Base-by-base conservation (phyloP, 2,797 vertebrate genomes). In the Menidia menidia region DNA sequence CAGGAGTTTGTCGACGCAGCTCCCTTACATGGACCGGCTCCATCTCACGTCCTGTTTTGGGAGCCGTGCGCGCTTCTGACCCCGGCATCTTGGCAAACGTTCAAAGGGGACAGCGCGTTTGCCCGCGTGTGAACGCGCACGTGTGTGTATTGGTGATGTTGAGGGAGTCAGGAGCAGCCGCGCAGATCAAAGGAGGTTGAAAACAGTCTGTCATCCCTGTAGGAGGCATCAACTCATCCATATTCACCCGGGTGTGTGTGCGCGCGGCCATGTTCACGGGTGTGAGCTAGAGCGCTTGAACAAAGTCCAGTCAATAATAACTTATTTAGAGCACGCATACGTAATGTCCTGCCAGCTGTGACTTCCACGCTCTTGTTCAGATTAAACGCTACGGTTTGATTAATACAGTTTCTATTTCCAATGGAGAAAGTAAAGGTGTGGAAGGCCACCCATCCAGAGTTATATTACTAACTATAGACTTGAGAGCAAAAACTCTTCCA, bases 141-240 rank as follows among this genome's bases (percentile, higher is more conserved):
- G n/a, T 75, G 61, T 73, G 68, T 70, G 50, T 52, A 19, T 60
- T 64, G 47, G 51, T 56, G 65, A 35, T 54, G 52, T 10, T 35
- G 12, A 56, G 55, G 57, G 18, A 12, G 67, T 75, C 53, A 31
- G 56, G 61, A 77, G 79, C 73, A 64, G 76, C 68, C 64, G 64
- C 51, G 43, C 60, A 84, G 82, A 90, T 92, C 83, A 92, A 88
- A 90, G 84, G 25, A 67, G 78, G 65, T 66, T 73, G 79, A 80
- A 82, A 88, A 84, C 80, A 85, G 85, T 66, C 79, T 81, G 82
- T 83, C 84, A 70, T 82, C 77, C 69, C 78, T 66, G 64, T 51
- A 85, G 86, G 81, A 87, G 80, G 60, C 77, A 78, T 78, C 73
- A 78, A 56, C 64, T 82, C 87, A 85, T 86, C 14, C 80, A 90